Evolutionary conservation across 2,888 invertebrate genomes (phyloP).

Genomic region (Aporophyla nigra): DNA sequence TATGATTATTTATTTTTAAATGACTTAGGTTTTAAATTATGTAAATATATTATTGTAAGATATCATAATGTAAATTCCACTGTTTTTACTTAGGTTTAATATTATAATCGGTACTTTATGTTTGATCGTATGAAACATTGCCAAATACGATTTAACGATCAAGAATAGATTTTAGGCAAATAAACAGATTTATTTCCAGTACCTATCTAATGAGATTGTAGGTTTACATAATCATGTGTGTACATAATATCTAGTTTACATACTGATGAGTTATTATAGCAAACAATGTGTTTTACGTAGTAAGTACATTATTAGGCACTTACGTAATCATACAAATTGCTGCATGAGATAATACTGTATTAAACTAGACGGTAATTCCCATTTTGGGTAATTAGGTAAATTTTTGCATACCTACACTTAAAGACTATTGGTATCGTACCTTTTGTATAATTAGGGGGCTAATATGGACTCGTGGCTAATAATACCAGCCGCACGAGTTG

Average conservation of each 20-base stretch:
- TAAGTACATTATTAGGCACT: not conserved
- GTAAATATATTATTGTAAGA: too few species aligned
- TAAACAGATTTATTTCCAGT: slow-evolving; percentile 2
- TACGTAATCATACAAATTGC: slow-evolving; percentile 5
- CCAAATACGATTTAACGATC: not conserved
- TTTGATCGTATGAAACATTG: not conserved
- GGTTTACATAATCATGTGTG: not conserved
- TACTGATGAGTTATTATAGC: slow-evolving; percentile 18
- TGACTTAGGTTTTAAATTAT: too few species aligned
- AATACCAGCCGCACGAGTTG: not conserved
- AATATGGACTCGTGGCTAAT: not conserved
- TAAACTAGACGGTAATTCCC: not conserved
- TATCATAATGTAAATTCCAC: too few species aligned
- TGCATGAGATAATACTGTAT: not conserved
- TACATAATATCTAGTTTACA: not conserved
- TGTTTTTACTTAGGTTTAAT: too few species aligned
- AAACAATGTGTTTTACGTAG: slow-evolving; percentile 21
- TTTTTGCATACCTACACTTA: too few species aligned
- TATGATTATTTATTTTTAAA: too few species aligned
- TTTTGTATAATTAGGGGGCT: not conserved
- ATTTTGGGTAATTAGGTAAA: not conserved
- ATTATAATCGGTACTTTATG: not conserved
- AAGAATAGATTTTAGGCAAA: slow-evolving; percentile 2
- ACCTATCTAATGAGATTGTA: not conserved
- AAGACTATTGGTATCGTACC: too few species aligned